Percentiles rank a stretch among this genome's conserved stretches.
phyloP scores from a whole-genome alignment of 2,113 vertebrate genomes.

The Shinisaurus crocodilurus region DNA sequence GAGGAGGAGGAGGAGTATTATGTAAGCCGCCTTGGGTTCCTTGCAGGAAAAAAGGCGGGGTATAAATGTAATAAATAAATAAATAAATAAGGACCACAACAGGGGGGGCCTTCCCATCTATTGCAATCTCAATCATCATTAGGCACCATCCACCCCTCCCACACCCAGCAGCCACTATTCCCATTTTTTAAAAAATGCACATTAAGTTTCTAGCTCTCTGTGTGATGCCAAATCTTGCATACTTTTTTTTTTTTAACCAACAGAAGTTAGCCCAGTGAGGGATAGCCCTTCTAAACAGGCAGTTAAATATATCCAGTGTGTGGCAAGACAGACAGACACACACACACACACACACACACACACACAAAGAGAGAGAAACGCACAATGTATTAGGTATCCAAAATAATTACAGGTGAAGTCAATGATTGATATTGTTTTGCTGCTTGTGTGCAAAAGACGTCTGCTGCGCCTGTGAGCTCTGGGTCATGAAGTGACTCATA shows the following conservation, averaged over 20 bases:
- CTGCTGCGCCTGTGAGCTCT: background rate
- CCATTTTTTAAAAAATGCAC: background rate
- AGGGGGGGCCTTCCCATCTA: background rate
- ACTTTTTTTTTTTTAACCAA: background rate
- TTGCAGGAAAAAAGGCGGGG: too few relatives aligned
- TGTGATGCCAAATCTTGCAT: background rate
- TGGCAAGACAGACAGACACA: too few relatives aligned
- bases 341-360: too few relatives aligned
- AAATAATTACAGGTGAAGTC: constrained; percentile 2
- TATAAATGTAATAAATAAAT: too few relatives aligned
- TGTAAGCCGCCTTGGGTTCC: too few relatives aligned
- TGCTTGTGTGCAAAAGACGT: background rate
- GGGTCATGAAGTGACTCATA: background rate
- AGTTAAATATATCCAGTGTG: background rate
- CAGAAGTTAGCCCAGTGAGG: background rate
- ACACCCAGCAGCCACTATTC: background rate
- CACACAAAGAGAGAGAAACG: background rate
- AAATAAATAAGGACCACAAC: background rate
- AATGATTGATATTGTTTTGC: background rate
- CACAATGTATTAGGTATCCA: constrained; percentile 1
- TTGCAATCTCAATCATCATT: background rate
- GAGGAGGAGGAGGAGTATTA: too few relatives aligned
- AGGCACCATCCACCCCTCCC: too few relatives aligned
- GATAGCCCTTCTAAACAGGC: background rate
- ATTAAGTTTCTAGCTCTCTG: background rate